Base-by-base conservation (phyloP, 2,888 invertebrate genomes). In the Tethea ocularis region DNA sequence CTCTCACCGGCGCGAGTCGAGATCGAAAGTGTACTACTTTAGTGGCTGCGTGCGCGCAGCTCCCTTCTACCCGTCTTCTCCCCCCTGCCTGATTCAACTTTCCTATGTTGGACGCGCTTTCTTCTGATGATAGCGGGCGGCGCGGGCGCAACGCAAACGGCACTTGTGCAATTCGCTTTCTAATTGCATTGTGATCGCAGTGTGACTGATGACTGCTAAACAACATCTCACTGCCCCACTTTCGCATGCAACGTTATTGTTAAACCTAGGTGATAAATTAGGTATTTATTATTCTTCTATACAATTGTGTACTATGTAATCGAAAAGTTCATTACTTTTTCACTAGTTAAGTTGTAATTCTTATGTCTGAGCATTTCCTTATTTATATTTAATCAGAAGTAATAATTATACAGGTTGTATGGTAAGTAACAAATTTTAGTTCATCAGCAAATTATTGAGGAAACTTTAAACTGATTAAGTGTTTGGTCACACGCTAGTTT, bases 1-100 rank as follows among this genome's bases (percentile, higher is more conserved):
- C 94, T 94, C 92, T 92, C 90, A 91, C 91, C 83, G 75, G 74
- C 80, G 87, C 87, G 83, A 84, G 87, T 87, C 72, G 88, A 91
- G 89, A 93, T 90, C 87, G 93, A 92, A 91, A 91, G 92, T 93
- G 92, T 91, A 88, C 91, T 83, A 93, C 93, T 90, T 91, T 83
- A 72, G 83, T 80, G 73, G 80, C 84, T 89, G 92, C 91, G 92
- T 87, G 85, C 82, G 91, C 90, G 89, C 91, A 88, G 68, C 71
- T 77, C 74, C 61, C 56, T 58, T 33, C 56, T 58, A 61, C 58
- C 62, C 58, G 52, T 38, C 60, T 62, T 74, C 71, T 74, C 69
- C 78, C 71, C 74, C n/a, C n/a, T n/a, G n/a, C 72, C 69, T 74
- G 65, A 67, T 74, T 75, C 83, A 80, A 92, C 92, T 92, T 91